Evolutionary conservation across 64 coral and sea anemone genomes (phyloP).

Genomic region (Acropora yongei): DNA sequence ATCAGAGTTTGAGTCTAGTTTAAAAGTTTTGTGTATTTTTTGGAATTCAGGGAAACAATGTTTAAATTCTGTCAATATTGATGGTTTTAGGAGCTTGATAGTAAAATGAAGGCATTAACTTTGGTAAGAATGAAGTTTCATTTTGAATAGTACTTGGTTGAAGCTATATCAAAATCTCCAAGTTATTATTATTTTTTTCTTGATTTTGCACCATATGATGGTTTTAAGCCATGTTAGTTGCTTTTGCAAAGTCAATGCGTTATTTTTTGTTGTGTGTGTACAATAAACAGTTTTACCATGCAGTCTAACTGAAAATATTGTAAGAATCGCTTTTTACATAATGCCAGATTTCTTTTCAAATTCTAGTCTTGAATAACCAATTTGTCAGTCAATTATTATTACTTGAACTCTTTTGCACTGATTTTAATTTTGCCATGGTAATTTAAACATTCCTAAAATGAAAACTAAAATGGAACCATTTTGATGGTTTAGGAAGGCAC

Average conservation of each 20-base stretch:
- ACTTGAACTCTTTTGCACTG: no score
- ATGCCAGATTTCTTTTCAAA: no score
- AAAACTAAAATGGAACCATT: conserved; percentile 16
- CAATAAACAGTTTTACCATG: no score
- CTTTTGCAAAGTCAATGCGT: no score
- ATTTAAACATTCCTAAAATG: background rate
- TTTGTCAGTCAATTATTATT: no score
- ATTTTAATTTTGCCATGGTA: background rate
- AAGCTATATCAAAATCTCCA: background rate
- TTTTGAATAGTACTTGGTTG: background rate
- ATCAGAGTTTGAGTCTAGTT: background rate
- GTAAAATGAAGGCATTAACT: conserved; percentile 71
- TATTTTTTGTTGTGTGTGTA: no score
- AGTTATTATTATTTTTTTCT: no score
- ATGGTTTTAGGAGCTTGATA: conserved; percentile 76
- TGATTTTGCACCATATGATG: no score
- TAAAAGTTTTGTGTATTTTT: background rate
- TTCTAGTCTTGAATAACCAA: no score
- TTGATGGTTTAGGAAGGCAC: conserved; percentile 66
- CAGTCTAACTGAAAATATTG: no score
- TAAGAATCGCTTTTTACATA: no score
- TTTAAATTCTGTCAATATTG: background rate
- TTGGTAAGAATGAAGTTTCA: conserved; percentile 43
- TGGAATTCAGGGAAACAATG: background rate
- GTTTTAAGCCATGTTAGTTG: no score